Evolutionary conservation across 2,113 vertebrate genomes (phyloP), one percentile per base, ranked within the genome.

Genomic region (Scatophagus argus): DNA sequence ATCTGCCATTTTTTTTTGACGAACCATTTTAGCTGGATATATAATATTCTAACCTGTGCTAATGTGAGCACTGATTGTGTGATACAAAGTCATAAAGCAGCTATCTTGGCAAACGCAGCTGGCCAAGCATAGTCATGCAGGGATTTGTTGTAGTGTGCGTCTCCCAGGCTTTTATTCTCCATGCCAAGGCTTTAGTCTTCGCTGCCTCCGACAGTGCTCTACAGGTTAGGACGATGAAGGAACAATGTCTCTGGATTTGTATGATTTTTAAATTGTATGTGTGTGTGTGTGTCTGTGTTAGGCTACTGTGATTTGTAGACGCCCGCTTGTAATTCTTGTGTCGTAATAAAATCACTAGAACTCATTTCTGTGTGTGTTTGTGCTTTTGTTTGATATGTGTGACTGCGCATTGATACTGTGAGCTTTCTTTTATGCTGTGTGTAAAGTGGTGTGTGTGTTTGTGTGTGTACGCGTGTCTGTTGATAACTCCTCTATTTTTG

Each of bases 31-130:
- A 58, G 17, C 21, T 38, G 46, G 25, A 47, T 72, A 11, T 36
- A 25, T 83, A 81, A 25, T 88, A 86, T 82, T 72, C 49, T 32
- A 78, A 75, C 85, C 58, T 87, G 89, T 25, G 38, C 16, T 65
- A 52, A 46, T 67, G 79, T 87, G 47, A 83, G 67, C 74, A 79
- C 52, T 54, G 46, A 25, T 71, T 74, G 62, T 61, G 77, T 43
- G 61, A 58, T 62, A 56, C 58, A 25, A 32, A 67, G n/a, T 81
- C 59, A 36, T 59, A 69, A 67, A 69, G 44, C 34, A 0, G 21
- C 29, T 4, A 43, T 44, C 63, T 38, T n/a, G 32, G 84, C 44
- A 79, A 87, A 85, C 83, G 77, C 72, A 67, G 66, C 49, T 32
- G 77, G 64, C 31, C 69, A 29, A 63, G 83, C 69, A 64, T 51